These are phyloP conservation scores for Erannis defoliaria DNA, from an alignment of 2,888 invertebrate species.

Conservation along the genomic window DNA sequence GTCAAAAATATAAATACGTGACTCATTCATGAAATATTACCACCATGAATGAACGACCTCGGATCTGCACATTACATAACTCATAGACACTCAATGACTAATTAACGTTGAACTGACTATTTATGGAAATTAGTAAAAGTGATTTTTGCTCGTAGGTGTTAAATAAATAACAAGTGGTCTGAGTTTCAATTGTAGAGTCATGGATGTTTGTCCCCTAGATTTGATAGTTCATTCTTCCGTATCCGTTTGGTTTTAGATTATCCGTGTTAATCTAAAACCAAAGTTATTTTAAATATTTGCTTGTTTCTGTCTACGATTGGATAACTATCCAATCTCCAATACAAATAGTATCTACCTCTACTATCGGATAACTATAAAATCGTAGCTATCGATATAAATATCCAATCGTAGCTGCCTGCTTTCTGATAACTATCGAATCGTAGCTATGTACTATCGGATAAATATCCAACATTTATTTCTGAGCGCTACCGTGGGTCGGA, in stretches of 20 bases:
- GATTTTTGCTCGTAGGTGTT: conserved; percentile 54
- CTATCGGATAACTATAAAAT: too few relatives aligned
- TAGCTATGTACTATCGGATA: too few relatives aligned
- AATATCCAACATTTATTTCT: too few relatives aligned
- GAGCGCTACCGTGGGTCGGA: too few relatives aligned
- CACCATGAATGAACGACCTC: conserved; percentile 55
- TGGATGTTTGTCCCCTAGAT: conserved; percentile 5
- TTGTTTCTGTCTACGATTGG: too few relatives aligned
- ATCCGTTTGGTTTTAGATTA: background rate
- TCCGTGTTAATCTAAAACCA: too few relatives aligned
- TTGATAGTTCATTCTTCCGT: background rate
- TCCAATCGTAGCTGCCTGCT: too few relatives aligned
- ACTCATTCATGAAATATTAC: conserved; percentile 63
- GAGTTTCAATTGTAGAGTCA: conserved; percentile 23
- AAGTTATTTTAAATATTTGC: too few relatives aligned
- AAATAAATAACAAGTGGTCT: conserved; percentile 46
- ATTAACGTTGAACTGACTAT: conserved; percentile 53
- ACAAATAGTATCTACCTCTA: too few relatives aligned
- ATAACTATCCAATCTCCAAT: too few relatives aligned
- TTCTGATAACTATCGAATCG: too few relatives aligned
- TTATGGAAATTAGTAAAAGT: conserved; percentile 66
- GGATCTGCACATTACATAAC: conserved; percentile 60
- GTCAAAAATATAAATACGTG: conserved; percentile 41
- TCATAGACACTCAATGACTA: conserved; percentile 52
- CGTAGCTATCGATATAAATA: too few relatives aligned